Percentiles rank a stretch among this genome's conserved stretches.
Evolutionary conservation across 2,113 vertebrate genomes (phyloP).

Genomic region (Serinus canaria): DNA sequence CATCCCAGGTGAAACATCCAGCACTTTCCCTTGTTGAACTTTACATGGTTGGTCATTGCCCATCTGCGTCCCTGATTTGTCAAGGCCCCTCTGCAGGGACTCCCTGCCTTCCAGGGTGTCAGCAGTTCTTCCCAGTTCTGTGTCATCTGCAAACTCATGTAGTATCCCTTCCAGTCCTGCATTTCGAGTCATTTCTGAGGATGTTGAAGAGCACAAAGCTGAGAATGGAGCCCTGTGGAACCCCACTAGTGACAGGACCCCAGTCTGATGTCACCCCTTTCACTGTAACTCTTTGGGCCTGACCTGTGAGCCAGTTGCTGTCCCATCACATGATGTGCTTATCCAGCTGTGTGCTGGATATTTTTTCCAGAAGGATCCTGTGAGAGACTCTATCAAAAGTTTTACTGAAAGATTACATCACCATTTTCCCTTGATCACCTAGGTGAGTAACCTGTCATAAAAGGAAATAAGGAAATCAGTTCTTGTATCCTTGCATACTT

Average conservation of each 20-base stretch:
- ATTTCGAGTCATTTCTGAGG: background rate
- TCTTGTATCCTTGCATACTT: background rate
- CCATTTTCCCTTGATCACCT: background rate
- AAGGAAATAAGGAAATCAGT: background rate
- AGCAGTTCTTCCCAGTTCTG: background rate
- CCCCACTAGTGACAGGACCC: background rate
- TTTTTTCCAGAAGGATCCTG: background rate
- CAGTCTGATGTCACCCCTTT: too few species aligned
- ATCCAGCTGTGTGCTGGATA: background rate
- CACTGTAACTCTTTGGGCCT: background rate
- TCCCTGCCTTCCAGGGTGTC: background rate
- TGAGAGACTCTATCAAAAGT: background rate
- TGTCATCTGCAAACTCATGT: background rate
- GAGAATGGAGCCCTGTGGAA: background rate
- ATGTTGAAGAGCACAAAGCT: background rate
- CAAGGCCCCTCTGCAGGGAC: background rate
- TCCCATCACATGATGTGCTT: background rate
- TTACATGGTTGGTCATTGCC: background rate
- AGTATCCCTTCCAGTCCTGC: background rate
- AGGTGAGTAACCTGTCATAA: background rate
- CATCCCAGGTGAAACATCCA: too few species aligned
- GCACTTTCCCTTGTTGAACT: background rate
- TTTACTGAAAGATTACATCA: background rate
- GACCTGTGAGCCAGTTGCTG: background rate
- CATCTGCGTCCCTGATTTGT: background rate